A percentile compares a stretch with the other conserved stretches of the same genome.
Evolutionary conservation across 2,797 vertebrate species (phyloP).

Genomic region (Xenops minutus): DNA sequence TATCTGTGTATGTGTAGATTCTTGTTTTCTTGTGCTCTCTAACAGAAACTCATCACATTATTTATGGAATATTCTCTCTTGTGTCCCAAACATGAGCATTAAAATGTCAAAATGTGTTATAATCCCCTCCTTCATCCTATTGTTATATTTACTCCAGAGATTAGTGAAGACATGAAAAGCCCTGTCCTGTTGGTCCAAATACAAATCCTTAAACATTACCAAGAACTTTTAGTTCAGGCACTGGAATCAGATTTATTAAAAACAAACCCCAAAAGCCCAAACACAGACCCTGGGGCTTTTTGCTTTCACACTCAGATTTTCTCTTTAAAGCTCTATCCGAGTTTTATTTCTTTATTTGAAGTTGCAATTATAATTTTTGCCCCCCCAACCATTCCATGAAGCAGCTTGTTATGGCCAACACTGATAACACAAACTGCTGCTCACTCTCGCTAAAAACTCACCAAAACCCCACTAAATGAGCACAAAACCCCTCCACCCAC

Average conservation of each 20-base stretch:
- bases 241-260: background rate
- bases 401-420: background rate
- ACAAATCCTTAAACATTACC: background rate
- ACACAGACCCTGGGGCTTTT: background rate
- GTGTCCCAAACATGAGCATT: background rate
- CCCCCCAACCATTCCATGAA: background rate
- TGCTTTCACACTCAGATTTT: background rate
- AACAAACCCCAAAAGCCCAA: background rate
- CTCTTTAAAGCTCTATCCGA: background rate
- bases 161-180: background rate
- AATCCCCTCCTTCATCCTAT: background rate
- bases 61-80: background rate
- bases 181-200: background rate
- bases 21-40: background rate
- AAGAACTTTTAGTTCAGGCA: background rate
- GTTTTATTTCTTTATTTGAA: background rate
- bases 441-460: background rate
- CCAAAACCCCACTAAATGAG: background rate
- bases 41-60: background rate
- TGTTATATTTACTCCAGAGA: background rate
- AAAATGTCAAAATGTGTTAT: background rate
- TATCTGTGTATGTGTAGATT: fast-evolving
- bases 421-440: background rate
- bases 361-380: background rate
- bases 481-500: background rate